A percentile compares a stretch with the other conserved stretches of the same genome.
phyloP scores from a whole-genome alignment of 2,113 vertebrate species.

The Cyanistes caeruleus region DNA sequence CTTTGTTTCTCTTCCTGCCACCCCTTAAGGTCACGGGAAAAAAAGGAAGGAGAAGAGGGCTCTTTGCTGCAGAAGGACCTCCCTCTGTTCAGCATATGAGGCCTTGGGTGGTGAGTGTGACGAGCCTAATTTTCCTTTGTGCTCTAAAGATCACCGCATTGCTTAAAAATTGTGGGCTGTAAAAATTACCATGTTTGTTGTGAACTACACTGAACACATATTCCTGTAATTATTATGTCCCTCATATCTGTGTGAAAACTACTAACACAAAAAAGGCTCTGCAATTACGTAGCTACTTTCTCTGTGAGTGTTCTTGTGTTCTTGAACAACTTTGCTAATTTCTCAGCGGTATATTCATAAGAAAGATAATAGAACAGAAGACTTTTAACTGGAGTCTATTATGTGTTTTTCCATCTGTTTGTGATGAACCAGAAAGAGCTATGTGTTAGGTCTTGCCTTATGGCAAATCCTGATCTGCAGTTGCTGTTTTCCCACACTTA shows the following conservation, averaged over 20 bases:
- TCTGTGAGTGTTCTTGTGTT: slow-evolving; percentile 48
- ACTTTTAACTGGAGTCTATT: slow-evolving; percentile 75
- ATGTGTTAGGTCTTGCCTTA: slow-evolving; percentile 80
- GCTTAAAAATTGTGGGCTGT: background rate
- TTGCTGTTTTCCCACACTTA: slow-evolving; percentile 84
- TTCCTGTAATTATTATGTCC: background rate
- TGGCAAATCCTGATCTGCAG: slow-evolving; percentile 79
- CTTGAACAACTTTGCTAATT: slow-evolving; percentile 66
- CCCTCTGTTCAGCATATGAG: background rate
- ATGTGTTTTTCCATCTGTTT: slow-evolving; percentile 81
- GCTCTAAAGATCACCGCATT: background rate
- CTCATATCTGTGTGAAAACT: slow-evolving; percentile 40
- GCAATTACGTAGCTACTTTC: slow-evolving; percentile 58
- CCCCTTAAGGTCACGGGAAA: background rate
- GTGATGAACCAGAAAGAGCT: slow-evolving; percentile 77
- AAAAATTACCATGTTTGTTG: slow-evolving; percentile 3
- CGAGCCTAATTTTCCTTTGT: background rate
- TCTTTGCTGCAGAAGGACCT: background rate
- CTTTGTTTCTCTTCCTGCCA: background rate
- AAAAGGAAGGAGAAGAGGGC: background rate
- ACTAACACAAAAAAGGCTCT: slow-evolving; percentile 30
- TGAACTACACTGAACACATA: background rate
- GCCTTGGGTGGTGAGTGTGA: background rate
- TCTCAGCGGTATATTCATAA: slow-evolving; percentile 56
- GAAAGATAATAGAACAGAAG: slow-evolving; percentile 68